These are phyloP conservation scores for Pogonophryne albipinna DNA, from an alignment of 2,797 vertebrate species.

Conservation along the genomic window DNA sequence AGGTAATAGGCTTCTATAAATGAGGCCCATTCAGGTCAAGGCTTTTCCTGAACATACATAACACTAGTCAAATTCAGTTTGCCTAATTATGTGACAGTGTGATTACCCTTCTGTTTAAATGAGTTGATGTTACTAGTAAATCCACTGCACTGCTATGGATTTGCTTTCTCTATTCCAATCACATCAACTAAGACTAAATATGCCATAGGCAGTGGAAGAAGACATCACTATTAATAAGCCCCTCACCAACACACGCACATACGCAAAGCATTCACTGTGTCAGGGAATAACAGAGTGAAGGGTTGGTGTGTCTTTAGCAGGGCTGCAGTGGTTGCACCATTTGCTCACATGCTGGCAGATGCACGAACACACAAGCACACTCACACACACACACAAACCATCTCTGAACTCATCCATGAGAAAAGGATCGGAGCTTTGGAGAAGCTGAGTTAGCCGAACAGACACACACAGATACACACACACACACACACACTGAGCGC, in stretches of 20 bases:
- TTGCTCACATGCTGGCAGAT: constrained; percentile 66
- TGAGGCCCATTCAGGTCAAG: neutral
- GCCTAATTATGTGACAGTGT: neutral
- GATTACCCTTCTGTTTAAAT: constrained; percentile 8
- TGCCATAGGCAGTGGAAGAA: constrained; percentile 51
- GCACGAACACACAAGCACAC: constrained; percentile 11
- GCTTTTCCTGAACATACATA: neutral
- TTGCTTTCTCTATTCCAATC: constrained; percentile 50
- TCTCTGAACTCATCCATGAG: constrained; percentile 78
- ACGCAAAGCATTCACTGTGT: constrained; percentile 28
- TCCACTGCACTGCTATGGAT: constrained; percentile 12
- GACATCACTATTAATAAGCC: constrained; percentile 63
- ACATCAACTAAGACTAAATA: constrained; percentile 44
- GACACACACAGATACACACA: constrained; percentile 62
- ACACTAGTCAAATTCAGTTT: neutral
- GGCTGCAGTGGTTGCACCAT: constrained; percentile 76
- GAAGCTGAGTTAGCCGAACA: constrained; percentile 79
- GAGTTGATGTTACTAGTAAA: constrained; percentile 10
- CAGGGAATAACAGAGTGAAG: constrained; percentile 55
- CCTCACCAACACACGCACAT: constrained; percentile 18
- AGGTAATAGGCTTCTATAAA: constrained; percentile 15
- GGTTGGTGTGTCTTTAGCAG: constrained; percentile 55
- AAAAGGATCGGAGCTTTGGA: constrained; percentile 73
- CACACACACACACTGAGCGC: constrained; percentile 60
- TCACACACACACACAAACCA: constrained; percentile 41